Percentiles rank a stretch among this genome's conserved stretches.
Evolutionary conservation across 2,888 invertebrate genomes (phyloP).

Genomic region (Hylaea fasciaria): DNA sequence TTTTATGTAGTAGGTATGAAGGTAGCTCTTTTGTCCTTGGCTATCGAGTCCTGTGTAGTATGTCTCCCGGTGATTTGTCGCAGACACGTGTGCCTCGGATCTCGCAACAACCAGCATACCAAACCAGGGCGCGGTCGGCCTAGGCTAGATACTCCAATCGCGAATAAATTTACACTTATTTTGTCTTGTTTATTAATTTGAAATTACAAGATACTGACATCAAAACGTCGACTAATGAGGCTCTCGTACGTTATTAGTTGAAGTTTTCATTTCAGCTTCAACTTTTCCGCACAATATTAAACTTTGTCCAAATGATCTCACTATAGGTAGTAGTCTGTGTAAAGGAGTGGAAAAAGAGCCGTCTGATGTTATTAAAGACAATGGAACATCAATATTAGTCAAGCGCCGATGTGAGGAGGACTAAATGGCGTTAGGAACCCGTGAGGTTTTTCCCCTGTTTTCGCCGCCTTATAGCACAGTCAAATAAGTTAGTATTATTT

Average conservation of each 20-base stretch:
- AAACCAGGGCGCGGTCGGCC: conserved; percentile 71
- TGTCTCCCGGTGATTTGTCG: conserved; percentile 46
- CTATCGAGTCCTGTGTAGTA: conserved; percentile 26
- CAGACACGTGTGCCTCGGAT: conserved; percentile 67
- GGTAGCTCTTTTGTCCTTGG: conserved; percentile 23
- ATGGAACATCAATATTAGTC: conserved; percentile 49
- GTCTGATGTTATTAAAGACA: conserved; percentile 40
- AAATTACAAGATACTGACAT: conserved; percentile 4
- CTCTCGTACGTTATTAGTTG: neutral
- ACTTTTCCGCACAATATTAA: neutral
- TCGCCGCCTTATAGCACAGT: neutral
- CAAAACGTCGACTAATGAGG: too few relatives aligned
- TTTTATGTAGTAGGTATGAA: too few relatives aligned
- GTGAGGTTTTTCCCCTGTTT: neutral
- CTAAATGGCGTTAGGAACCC: conserved; percentile 2
- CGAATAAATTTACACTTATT: conserved; percentile 59
- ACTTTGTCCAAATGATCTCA: conserved; percentile 12
- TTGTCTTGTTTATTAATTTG: conserved; percentile 30
- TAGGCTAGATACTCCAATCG: conserved; percentile 57
- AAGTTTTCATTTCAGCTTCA: conserved; percentile 1
- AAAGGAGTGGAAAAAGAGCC: conserved; percentile 22
- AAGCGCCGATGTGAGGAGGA: conserved; percentile 34
- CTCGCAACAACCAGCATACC: conserved; percentile 72
- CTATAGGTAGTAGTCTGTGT: neutral
- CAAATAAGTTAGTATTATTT: neutral